Conservation (phyloP, 2,797 vertebrate genomes). For the Selene dorsalis region DNA sequence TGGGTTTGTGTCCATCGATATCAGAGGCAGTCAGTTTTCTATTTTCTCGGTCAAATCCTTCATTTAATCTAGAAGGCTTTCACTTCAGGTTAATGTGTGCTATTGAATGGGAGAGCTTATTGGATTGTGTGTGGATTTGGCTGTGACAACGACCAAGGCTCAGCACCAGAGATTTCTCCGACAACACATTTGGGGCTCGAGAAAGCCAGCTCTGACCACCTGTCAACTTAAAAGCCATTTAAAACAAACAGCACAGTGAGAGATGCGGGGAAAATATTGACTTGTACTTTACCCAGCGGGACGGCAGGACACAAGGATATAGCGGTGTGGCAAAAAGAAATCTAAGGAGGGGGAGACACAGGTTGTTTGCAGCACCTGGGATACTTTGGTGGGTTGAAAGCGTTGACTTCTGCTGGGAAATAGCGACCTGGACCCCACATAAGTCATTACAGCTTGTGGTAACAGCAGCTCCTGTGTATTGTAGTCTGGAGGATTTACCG, state of each 20-base stretch:
- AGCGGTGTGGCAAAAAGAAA: slow-evolving; percentile 58
- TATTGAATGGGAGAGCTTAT: slow-evolving; percentile 56
- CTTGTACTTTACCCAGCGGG: slow-evolving; percentile 56
- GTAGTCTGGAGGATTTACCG: slow-evolving; percentile 42
- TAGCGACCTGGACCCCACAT: slow-evolving; percentile 33
- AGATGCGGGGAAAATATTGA: slow-evolving; percentile 77
- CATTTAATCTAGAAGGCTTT: slow-evolving; percentile 64
- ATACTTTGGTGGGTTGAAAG: slow-evolving; percentile 44
- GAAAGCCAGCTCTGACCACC: slow-evolving; percentile 70
- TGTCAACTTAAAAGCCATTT: slow-evolving; percentile 76
- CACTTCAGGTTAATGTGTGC: slow-evolving; percentile 59
- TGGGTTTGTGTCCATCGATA: slow-evolving; percentile 38
- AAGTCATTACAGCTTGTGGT: slow-evolving; percentile 33
- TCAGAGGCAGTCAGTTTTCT: slow-evolving; percentile 17
- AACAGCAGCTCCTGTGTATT: slow-evolving; percentile 27
- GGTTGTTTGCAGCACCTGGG: slow-evolving; percentile 53
- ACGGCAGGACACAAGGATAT: slow-evolving; percentile 39
- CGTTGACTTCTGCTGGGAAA: slow-evolving; percentile 38
- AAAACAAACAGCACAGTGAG: slow-evolving; percentile 70
- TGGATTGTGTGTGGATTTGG: slow-evolving; percentile 63
- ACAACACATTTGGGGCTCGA: slow-evolving; percentile 57
- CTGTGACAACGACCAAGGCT: slow-evolving; percentile 49
- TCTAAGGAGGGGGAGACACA: slow-evolving; percentile 25
- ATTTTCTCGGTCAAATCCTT: slow-evolving; percentile 37
- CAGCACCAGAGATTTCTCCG: slow-evolving; percentile 53